Base-by-base conservation (phyloP, 2,113 vertebrate genomes). In the Siniperca knerii region DNA sequence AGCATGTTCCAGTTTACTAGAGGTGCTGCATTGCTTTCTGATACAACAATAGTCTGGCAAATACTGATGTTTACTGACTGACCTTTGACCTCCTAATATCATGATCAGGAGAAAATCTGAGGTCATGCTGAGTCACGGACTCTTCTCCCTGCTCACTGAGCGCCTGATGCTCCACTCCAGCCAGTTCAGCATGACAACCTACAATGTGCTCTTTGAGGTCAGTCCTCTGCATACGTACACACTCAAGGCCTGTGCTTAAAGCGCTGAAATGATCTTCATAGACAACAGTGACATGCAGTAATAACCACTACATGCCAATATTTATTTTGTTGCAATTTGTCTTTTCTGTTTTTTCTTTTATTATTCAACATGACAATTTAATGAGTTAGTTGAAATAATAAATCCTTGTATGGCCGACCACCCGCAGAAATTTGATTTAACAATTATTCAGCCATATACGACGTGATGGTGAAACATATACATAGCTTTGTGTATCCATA, bases 151-250 rank as follows among this genome's bases (percentile, higher is more conserved):
- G 93, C 93, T 99, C 84, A 96, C 96, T 4, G 98, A 99, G 90
- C 97, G 98, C 75, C 96, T 99, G 93, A 96, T 97, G 95, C 97
- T 99, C 87, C 96, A 99, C 88, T 96, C 97, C 82, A 96, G 87
- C 91, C 95, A 97, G 91, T 97, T 99, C 94, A 96, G 96, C 80
- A 97, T 99, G 96, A 99, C 98, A 74, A 98, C 97, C 21, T 99
- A 99, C 92, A 99, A 99, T 75, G 98, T 97, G 80, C 96, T 99
- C 0, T 99, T 98, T 92, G 98, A 99, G 98, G 98, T 99, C 95
- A 55, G 91, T 81, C 29, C 25, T 50, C 58, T 9, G 52, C 67
- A 21, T 6, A 25, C 18, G 6, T 16, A 75, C 6, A 33, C 60
- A 23, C 61, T 58, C 15, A 11, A 33, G 54, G n/a, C 77, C 54